Percentiles rank a stretch among this genome's conserved stretches.
These are phyloP conservation scores for Zosterops pallidus DNA, from an alignment of 2,113 vertebrate genomes.

Conservation along the genomic window DNA sequence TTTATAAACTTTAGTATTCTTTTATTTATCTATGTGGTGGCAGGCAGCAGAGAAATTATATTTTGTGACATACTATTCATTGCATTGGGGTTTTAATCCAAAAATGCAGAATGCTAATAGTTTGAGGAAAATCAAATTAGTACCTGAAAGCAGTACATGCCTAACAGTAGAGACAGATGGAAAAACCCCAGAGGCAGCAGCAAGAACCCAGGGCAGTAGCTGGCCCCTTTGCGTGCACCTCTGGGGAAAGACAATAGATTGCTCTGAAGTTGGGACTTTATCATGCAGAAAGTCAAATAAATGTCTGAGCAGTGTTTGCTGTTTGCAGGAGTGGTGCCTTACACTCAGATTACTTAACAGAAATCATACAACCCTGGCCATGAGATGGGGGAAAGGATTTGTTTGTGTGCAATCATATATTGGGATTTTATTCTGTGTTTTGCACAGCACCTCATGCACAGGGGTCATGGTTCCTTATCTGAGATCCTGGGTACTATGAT, in stretches of 20 bases:
- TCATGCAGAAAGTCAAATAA: conserved; percentile 37
- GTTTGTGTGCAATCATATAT: background rate
- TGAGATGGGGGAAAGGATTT: background rate
- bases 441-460: background rate
- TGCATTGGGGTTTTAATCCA: background rate
- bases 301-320: conserved; percentile 23
- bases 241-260: background rate
- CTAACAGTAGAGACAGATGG: background rate
- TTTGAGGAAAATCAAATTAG: background rate
- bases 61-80: background rate
- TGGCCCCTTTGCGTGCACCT: background rate
- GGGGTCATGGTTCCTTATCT: background rate
- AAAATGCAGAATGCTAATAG: background rate
- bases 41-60: background rate
- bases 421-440: background rate
- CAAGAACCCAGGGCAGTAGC: background rate
- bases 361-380: background rate
- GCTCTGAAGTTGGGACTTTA: background rate
- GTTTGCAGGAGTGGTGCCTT: conserved; percentile 24
- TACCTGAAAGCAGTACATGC: background rate
- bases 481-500: background rate
- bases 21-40: background rate
- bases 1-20: background rate
- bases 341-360: background rate
- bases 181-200: background rate